Conservation (phyloP, 2,888 invertebrate species). For the Volucella inflata region DNA sequence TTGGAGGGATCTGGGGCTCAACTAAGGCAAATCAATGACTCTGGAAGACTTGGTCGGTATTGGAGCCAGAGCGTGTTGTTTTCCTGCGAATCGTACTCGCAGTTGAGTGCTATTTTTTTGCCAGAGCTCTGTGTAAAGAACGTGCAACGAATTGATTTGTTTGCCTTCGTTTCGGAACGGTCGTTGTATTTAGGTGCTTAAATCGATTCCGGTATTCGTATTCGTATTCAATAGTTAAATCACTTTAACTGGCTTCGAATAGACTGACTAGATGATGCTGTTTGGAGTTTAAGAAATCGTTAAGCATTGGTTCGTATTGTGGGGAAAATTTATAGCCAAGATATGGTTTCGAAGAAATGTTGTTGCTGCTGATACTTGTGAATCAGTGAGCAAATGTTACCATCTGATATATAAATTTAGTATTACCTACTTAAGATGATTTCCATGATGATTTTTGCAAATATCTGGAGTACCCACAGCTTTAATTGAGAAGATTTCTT, state of each 20-base stretch:
- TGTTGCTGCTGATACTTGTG: too few relatives aligned
- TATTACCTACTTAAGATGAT: too few relatives aligned
- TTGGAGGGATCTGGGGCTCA: not conserved
- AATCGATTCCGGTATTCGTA: constrained; percentile 23
- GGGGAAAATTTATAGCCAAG: too few relatives aligned
- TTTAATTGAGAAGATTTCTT: too few relatives aligned
- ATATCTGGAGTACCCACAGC: too few relatives aligned
- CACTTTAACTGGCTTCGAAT: not conserved
- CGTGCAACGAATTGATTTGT: constrained; percentile 64
- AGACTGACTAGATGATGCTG: too few relatives aligned
- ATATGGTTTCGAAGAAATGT: too few relatives aligned
- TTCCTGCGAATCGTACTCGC: constrained; percentile 26
- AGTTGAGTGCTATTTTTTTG: constrained; percentile 24
- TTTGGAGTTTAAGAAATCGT: too few relatives aligned
- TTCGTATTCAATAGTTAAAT: not conserved
- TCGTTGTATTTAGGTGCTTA: constrained; percentile 13
- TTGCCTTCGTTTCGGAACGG: constrained; percentile 2
- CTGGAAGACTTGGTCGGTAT: not conserved
- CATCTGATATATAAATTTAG: too few relatives aligned
- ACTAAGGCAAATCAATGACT: constrained; percentile 35
- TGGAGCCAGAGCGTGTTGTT: constrained; percentile 51
- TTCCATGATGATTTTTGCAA: too few relatives aligned
- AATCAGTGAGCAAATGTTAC: too few relatives aligned
- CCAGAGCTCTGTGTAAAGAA: constrained; percentile 22
- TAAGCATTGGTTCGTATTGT: too few relatives aligned